Conservation (phyloP, 92 coral and sea anemone genomes). For the Palythoa caribaeorum region DNA sequence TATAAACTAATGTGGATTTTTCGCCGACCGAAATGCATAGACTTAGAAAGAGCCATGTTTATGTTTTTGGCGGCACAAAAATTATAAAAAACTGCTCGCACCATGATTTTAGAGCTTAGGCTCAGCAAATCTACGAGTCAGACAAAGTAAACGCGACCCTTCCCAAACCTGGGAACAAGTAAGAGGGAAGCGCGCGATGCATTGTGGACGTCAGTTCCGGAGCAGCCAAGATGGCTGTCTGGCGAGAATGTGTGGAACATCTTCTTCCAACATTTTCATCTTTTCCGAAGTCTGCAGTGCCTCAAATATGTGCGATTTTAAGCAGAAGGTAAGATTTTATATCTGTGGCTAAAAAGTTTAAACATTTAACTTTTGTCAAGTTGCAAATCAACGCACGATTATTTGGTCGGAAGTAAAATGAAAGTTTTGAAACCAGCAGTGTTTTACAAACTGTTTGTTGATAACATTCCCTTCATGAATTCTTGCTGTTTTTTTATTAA, state of each 20-base stretch:
- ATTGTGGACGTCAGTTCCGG: constrained; percentile 33
- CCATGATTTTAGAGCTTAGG: too few species aligned
- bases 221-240: constrained; percentile 87
- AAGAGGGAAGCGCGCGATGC: constrained; percentile 28
- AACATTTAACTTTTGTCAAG: background rate
- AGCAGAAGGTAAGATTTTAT: constrained; percentile 74
- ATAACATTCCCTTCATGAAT: background rate
- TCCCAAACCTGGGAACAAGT: constrained; percentile 12
- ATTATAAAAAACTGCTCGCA: too few species aligned
- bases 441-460: background rate
- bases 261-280: constrained; percentile 76
- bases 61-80: too few species aligned
- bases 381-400: background rate
- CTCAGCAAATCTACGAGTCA: too few species aligned
- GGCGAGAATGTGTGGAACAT: constrained; percentile 78
- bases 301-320: constrained; percentile 78
- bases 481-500: background rate
- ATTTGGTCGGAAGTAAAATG: background rate
- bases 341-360: background rate
- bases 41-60: too few species aligned
- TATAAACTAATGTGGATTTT: too few species aligned
- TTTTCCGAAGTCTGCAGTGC: constrained; percentile 70
- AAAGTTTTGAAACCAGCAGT: background rate
- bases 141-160: background rate
- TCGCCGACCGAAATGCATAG: too few species aligned